phyloP scores from a whole-genome alignment of 2,797 vertebrate genomes.

The Sebastolobus altivelis region DNA sequence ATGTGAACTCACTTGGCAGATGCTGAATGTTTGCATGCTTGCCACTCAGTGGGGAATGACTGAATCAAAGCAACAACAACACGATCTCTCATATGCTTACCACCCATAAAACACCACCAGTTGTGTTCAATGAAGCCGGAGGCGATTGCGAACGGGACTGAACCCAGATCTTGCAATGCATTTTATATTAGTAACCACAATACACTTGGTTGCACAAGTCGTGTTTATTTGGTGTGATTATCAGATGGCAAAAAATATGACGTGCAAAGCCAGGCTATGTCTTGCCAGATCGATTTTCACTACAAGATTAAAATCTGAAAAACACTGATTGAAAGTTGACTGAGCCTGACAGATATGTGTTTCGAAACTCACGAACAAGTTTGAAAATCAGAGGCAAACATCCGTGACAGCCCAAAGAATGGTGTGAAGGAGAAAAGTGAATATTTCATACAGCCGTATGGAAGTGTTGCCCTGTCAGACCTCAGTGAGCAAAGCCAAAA shows the following conservation, averaged over 20 bases:
- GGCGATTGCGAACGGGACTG: neutral
- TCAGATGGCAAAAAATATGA: neutral
- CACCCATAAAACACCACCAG: slow-evolving; percentile 2
- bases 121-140: neutral
- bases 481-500: neutral
- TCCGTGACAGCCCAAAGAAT: neutral
- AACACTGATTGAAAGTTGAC: neutral
- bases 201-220: neutral
- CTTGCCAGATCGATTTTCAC: neutral
- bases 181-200: neutral
- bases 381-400: neutral
- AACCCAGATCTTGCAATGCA: neutral
- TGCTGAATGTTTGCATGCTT: neutral
- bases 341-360: neutral
- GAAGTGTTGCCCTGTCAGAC: neutral
- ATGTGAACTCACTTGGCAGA: neutral
- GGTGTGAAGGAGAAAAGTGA: neutral
- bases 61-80: neutral
- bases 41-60: slow-evolving; percentile 10
- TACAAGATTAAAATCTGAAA: neutral
- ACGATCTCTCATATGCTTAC: neutral
- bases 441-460: neutral
- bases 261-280: neutral
- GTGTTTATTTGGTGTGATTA: slow-evolving; percentile 7
- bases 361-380: neutral